Percentiles rank a stretch among this genome's conserved stretches.
These are phyloP conservation scores for Phyllotreta striolata DNA, from an alignment of 2,888 invertebrate species.

Conservation along the genomic window DNA sequence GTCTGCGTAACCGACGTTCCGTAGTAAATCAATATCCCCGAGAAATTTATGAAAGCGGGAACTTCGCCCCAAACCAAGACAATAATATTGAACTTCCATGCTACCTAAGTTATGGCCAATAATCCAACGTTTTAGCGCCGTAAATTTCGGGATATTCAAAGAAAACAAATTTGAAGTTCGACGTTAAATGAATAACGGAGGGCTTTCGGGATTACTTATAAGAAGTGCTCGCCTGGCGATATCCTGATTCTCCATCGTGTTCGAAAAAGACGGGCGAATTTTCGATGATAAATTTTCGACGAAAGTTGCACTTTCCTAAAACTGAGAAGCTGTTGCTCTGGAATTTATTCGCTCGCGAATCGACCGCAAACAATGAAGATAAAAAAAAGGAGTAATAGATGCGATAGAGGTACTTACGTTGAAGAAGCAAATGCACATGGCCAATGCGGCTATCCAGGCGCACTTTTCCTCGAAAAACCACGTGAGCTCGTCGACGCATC, in stretches of 20 bases:
- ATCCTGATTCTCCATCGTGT: conserved; percentile 30
- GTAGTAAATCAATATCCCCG: conserved; percentile 51
- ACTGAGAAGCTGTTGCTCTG: conserved; percentile 25
- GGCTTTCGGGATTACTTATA: conserved; percentile 33
- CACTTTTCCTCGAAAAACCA: conserved; percentile 87
- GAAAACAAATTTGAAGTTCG: conserved; percentile 43
- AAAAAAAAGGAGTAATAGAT: not conserved
- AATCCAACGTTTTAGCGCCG: conserved; percentile 44
- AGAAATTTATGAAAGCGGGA: conserved; percentile 30
- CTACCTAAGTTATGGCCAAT: conserved; percentile 47
- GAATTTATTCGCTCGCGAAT: not conserved
- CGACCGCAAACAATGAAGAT: not conserved
- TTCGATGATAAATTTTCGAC: conserved; percentile 30
- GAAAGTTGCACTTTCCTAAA: conserved; percentile 21
- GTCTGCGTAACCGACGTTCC: conserved; percentile 48
- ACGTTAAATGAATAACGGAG: conserved; percentile 41
- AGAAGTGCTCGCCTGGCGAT: conserved; percentile 38
- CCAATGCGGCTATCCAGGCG: conserved; percentile 83
- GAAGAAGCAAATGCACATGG: conserved; percentile 78
- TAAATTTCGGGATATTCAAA: conserved; percentile 46
- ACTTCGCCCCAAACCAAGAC: conserved; percentile 42
- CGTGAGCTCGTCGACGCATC: conserved; percentile 88
- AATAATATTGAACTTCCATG: conserved; percentile 46
- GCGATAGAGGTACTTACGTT: conserved; percentile 68
- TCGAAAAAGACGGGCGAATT: conserved; percentile 31